These are phyloP conservation scores for Macquaria ambigua DNA, from an alignment of 2,113 vertebrate species.

Conservation along the genomic window DNA sequence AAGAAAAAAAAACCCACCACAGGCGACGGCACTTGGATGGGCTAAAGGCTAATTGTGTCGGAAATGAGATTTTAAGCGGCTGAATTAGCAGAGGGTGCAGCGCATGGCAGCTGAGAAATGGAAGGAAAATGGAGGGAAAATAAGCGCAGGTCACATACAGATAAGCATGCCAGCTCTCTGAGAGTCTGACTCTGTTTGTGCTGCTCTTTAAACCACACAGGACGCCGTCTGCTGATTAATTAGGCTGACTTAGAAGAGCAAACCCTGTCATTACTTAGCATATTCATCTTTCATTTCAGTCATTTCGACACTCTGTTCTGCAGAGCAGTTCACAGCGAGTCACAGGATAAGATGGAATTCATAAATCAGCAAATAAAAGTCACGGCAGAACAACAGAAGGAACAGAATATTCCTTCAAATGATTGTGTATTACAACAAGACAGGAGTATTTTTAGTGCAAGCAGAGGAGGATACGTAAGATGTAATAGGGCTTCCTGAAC, in stretches of 20 bases:
- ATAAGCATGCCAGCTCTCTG: conserved; percentile 58
- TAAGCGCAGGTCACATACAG: conserved; percentile 63
- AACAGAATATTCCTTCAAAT: conserved; percentile 9
- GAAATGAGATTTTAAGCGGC: conserved; percentile 84
- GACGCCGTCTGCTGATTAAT: conserved; percentile 65
- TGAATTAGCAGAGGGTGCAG: conserved; percentile 79
- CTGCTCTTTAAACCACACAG: conserved; percentile 47
- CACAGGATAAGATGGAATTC: conserved; percentile 18
- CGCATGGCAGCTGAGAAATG: conserved; percentile 57
- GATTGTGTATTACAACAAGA: neutral
- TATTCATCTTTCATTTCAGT: conserved; percentile 57
- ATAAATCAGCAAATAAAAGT: conserved; percentile 30
- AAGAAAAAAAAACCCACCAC: conserved; percentile 31
- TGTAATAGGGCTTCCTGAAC: conserved; percentile 12
- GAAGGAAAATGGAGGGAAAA: conserved; percentile 58
- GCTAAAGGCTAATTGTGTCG: conserved; percentile 86
- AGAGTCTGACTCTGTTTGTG: conserved; percentile 51
- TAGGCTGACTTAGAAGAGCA: conserved; percentile 61
- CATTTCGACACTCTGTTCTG: conserved; percentile 40
- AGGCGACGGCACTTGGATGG: conserved; percentile 61
- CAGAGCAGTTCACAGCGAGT: conserved; percentile 17
- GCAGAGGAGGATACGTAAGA: neutral
- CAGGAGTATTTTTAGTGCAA: neutral
- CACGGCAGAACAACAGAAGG: conserved; percentile 12
- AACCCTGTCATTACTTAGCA: conserved; percentile 51